Base-by-base conservation (phyloP, 2,113 vertebrate species). In the Nyctibius bracteatus region DNA sequence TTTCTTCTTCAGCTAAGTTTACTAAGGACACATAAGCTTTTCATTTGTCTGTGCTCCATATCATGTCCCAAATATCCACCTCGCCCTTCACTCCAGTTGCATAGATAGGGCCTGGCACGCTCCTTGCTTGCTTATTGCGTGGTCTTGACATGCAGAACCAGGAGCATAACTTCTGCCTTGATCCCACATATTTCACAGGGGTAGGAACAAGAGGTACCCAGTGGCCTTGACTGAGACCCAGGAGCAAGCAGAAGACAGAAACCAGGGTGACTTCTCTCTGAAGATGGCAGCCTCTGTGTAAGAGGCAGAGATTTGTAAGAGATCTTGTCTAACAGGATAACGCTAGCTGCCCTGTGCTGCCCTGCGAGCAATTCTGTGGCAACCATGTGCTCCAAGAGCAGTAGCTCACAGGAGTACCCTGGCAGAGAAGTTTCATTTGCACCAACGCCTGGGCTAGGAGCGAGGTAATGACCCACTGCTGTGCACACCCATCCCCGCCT, bases 1-100 rank as follows among this genome's bases (percentile, higher is more conserved):
- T 51, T 81, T 58, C 18, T 54, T 91, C 63, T 93, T 89, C 58
- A 81, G n/a, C 37, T 51, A 80, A 77, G 33, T 70, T 88, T 47
- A 79, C 27, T 51, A 67, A 79, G 72, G 88, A 55, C 5, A 35
- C 46, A 33, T 11, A 44, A 90, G 39, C 15, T 82, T 75, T 86
- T 70, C 8, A 39, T 77, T 83, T 57, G 30, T 33, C 44, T 90
- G 47, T 68, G 17, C 25, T 90, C 44, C 6, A 19, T 27, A 70
- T 51, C 41, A 7, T 17, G 7, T 83, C 71, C 12, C 58, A 65
- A 28, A 72, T 27, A 77, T 1, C 25, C 25, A 46, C 33, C 6
- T 81, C 67, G 70, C 57, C 31, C 52, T 86, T 94, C 49, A 33
- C 41, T 54, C 11, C 23, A 39, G 3, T 62, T 39, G 24, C 61